These are phyloP conservation scores for Spea bombifrons DNA, from an alignment of 2,113 vertebrate species.

Conservation along the genomic window DNA sequence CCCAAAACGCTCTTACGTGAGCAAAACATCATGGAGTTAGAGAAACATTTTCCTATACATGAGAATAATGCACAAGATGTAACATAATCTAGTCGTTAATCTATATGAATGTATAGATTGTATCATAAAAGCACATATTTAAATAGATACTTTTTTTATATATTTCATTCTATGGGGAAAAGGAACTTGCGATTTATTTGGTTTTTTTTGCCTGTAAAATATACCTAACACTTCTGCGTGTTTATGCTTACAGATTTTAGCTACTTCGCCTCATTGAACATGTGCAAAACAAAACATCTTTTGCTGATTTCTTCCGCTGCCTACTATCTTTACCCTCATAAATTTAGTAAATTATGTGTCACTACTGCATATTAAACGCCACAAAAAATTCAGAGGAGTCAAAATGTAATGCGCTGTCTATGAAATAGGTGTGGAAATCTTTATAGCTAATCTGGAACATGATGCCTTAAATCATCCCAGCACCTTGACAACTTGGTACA, in stretches of 20 bases:
- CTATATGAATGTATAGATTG: too few species aligned
- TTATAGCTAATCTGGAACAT: conserved; percentile 39
- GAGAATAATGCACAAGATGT: too few species aligned
- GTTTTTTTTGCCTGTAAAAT: conserved; percentile 7
- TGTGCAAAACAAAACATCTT: conserved; percentile 24
- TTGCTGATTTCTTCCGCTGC: conserved; percentile 6
- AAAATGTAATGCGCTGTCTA: conserved; percentile 39
- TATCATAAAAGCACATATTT: too few species aligned
- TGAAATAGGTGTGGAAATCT: conserved; percentile 34
- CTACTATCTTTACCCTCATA: conserved; percentile 27
- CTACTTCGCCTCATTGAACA: conserved; percentile 23
- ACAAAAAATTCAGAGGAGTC: conserved; percentile 33
- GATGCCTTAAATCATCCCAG: conserved; percentile 36
- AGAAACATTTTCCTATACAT: too few species aligned
- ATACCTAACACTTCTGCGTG: not conserved
- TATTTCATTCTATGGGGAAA: not conserved
- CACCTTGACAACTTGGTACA: conserved; percentile 38
- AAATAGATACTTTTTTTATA: too few species aligned
- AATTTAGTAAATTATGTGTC: conserved; percentile 42
- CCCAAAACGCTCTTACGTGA: too few species aligned
- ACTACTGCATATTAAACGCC: conserved; percentile 32
- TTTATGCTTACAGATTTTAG: conserved; percentile 13
- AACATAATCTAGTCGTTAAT: too few species aligned
- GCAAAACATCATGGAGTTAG: too few species aligned
- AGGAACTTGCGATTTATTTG: conserved; percentile 1